A percentile compares a stretch with the other conserved stretches of the same genome.
Evolutionary conservation across 2,797 vertebrate species (phyloP).

Genomic region (Galaxias olidus): DNA sequence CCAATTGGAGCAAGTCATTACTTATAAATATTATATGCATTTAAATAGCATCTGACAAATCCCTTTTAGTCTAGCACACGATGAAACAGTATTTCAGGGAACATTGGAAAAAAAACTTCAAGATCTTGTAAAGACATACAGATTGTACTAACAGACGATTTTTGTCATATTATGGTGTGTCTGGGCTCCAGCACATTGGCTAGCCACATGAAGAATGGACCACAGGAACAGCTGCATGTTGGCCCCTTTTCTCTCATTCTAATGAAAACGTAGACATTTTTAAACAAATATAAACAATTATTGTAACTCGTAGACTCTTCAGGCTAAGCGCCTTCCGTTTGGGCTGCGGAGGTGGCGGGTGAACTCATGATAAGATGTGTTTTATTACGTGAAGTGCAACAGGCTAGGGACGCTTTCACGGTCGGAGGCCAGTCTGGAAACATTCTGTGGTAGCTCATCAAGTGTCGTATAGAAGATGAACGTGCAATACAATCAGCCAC

Average conservation of each 20-base stretch:
- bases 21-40: too few relatives aligned
- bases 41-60: slow-evolving; percentile 8
- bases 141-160: slow-evolving; percentile 31
- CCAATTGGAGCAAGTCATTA: too few relatives aligned
- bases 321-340: slow-evolving; percentile 36
- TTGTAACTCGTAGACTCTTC: slow-evolving; percentile 56
- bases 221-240: slow-evolving; percentile 22
- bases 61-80: slow-evolving; percentile 3
- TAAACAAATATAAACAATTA: too few relatives aligned
- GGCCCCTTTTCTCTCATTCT: slow-evolving; percentile 37
- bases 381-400: too few relatives aligned
- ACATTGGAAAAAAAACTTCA: slow-evolving; percentile 33
- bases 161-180: slow-evolving; percentile 40
- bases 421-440: too few relatives aligned
- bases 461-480: too few relatives aligned
- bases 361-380: too few relatives aligned
- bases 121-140: slow-evolving; percentile 31
- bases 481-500: too few relatives aligned
- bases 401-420: too few relatives aligned
- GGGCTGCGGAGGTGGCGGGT: too few relatives aligned
- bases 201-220: slow-evolving; percentile 18
- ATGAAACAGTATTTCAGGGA: slow-evolving; percentile 1
- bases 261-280: slow-evolving; percentile 36
- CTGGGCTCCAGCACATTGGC: slow-evolving; percentile 28
- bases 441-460: too few relatives aligned